phyloP scores from a whole-genome alignment of 2,888 invertebrate genomes.

The Zaprionus bogoriensis region DNA sequence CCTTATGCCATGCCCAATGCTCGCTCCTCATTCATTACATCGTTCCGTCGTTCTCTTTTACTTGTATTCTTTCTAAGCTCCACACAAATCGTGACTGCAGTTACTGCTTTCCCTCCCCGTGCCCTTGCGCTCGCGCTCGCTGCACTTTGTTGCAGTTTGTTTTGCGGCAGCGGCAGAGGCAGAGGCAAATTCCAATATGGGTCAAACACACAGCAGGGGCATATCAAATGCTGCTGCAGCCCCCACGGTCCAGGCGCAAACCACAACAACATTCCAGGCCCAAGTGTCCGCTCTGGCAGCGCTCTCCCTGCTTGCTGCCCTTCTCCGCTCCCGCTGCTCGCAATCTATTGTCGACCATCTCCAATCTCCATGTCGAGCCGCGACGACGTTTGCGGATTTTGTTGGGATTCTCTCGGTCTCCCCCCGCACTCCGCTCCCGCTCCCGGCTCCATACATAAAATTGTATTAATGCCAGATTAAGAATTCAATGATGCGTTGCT shows the following conservation, averaged over 20 bases:
- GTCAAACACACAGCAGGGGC: slow-evolving; percentile 70
- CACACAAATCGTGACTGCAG: slow-evolving; percentile 65
- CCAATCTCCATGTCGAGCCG: too few species aligned
- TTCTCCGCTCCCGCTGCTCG: slow-evolving; percentile 11
- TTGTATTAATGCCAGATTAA: slow-evolving; percentile 80
- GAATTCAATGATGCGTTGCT: slow-evolving; percentile 68
- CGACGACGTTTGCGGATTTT: slow-evolving; percentile 58
- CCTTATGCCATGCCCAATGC: slow-evolving; percentile 2
- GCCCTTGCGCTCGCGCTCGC: background rate
- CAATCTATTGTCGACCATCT: slow-evolving; percentile 66
- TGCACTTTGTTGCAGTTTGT: slow-evolving; percentile 21
- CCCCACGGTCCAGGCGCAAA: slow-evolving; percentile 23
- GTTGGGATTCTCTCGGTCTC: slow-evolving; percentile 69
- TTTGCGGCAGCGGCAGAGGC: slow-evolving; percentile 31
- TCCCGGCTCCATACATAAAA: slow-evolving; percentile 56
- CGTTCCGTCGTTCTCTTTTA: background rate
- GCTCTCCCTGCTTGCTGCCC: background rate
- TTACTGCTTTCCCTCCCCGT: background rate
- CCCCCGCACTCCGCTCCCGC: background rate
- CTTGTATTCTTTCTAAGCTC: slow-evolving; percentile 53
- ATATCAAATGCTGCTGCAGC: slow-evolving; percentile 59
- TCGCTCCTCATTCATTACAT: slow-evolving; percentile 31
- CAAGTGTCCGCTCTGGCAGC: background rate
- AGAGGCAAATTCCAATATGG: slow-evolving; percentile 73
- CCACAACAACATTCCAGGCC: slow-evolving; percentile 56